A percentile compares a stretch with the other conserved stretches of the same genome.
Conservation (phyloP, 2,888 invertebrate species). For the Drosophila formosana region DNA sequence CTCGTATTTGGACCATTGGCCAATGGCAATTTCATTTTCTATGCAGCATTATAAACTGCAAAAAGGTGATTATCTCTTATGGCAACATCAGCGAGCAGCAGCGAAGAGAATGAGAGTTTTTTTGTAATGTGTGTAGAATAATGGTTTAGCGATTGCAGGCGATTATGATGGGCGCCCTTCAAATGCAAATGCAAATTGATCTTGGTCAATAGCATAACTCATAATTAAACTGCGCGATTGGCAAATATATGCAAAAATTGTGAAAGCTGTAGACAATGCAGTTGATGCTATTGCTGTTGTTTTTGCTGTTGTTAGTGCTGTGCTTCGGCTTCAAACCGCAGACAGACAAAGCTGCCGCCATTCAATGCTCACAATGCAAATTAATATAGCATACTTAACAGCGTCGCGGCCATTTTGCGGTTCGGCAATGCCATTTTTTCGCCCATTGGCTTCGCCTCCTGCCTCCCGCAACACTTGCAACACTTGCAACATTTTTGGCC, state of each 20-base stretch:
- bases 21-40: conserved; percentile 69
- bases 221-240: conserved; percentile 44
- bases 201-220: conserved; percentile 14
- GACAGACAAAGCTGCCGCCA: conserved; percentile 54
- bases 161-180: conserved; percentile 31
- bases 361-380: conserved; percentile 67
- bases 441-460: conserved; percentile 1
- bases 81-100: conserved; percentile 39
- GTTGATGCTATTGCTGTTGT: conserved; percentile 1
- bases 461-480: conserved; percentile 40
- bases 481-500: conserved; percentile 69
- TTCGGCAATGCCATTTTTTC: conserved; percentile 49
- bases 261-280: conserved; percentile 23
- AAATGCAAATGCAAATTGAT: conserved; percentile 25
- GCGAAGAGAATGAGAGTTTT: not conserved
- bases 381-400: conserved; percentile 78
- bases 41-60: conserved; percentile 61
- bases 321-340: conserved; percentile 49
- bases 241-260: not conserved
- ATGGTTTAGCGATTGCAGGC: conserved; percentile 39
- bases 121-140: conserved; percentile 18
- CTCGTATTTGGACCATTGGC: conserved; percentile 25
- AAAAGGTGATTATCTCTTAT: conserved; percentile 71
- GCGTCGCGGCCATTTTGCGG: conserved; percentile 61
- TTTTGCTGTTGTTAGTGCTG: conserved; percentile 1